Evolutionary conservation across 2,113 vertebrate species (phyloP).

Genomic region (Acanthochromis polyacanthus): DNA sequence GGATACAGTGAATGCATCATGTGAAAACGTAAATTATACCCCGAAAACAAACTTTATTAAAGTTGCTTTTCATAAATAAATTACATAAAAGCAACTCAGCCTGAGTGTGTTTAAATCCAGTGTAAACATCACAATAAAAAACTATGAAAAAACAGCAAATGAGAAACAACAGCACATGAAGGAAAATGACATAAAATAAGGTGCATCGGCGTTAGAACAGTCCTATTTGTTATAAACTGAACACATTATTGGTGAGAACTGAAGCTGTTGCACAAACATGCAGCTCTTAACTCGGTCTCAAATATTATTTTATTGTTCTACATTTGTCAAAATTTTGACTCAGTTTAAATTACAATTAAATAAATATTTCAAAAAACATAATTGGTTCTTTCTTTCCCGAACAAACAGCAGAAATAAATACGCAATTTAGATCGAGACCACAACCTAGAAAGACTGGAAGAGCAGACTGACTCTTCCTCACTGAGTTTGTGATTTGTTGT

Average conservation of each 20-base stretch:
- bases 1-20: too few species aligned
- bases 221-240: too few species aligned
- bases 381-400: background rate
- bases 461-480: conserved; percentile 1
- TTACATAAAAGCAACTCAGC: background rate
- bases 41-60: too few species aligned
- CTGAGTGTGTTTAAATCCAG: background rate
- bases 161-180: too few species aligned
- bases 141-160: background rate
- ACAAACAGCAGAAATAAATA: conserved; percentile 60
- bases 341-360: background rate
- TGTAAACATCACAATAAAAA: background rate
- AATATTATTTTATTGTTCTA: too few species aligned
- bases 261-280: too few species aligned
- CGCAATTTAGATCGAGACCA: conserved; percentile 41
- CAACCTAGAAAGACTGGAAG: conserved; percentile 31
- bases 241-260: too few species aligned
- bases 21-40: too few species aligned
- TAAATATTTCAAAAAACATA: conserved; percentile 13
- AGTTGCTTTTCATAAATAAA: too few species aligned
- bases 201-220: background rate
- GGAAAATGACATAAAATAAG: background rate
- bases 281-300: too few species aligned
- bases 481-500: conserved; percentile 46
- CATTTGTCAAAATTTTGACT: too few species aligned